phyloP scores from a whole-genome alignment of 2,888 invertebrate species.

The Drosophila trichaetosa region DNA sequence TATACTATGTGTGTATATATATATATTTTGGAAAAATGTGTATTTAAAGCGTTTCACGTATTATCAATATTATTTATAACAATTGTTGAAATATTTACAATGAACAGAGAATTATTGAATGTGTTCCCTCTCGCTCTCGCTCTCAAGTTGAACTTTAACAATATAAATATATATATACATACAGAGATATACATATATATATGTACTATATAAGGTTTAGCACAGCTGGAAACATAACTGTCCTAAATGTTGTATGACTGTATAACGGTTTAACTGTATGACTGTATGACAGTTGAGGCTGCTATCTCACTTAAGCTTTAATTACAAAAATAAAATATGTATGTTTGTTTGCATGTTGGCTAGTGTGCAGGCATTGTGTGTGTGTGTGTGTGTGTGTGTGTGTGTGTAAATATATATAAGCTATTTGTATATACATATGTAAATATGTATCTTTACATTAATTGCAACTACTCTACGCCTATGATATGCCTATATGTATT shows the following conservation, averaged over 20 bases:
- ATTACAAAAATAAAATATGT: conserved; percentile 34
- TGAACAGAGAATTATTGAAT: conserved; percentile 23
- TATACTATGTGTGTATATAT: conserved; percentile 5
- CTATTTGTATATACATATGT: conserved; percentile 5
- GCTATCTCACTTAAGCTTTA: conserved; percentile 40
- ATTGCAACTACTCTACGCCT: conserved; percentile 36
- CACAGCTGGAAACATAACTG: conserved; percentile 26
- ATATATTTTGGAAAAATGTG: conserved; percentile 40
- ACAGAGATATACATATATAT: background rate
- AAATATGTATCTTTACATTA: conserved; percentile 22
- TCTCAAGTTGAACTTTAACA: conserved; percentile 38
- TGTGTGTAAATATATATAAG: background rate
- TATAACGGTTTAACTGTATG: conserved; percentile 47
- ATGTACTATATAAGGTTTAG: conserved; percentile 6
- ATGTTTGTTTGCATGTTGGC: conserved; percentile 7
- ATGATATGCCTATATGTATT: conserved; percentile 44
- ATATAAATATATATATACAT: conserved; percentile 11
- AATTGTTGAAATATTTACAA: conserved; percentile 54
- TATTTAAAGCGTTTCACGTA: conserved; percentile 48
- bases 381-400: background rate
- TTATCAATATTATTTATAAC: conserved; percentile 47
- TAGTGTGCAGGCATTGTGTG: conserved; percentile 15
- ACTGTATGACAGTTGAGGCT: conserved; percentile 60
- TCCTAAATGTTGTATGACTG: conserved; percentile 43
- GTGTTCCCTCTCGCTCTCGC: background rate